Base-by-base conservation (phyloP, 2,888 invertebrate genomes). In the Xylophagus ater region DNA sequence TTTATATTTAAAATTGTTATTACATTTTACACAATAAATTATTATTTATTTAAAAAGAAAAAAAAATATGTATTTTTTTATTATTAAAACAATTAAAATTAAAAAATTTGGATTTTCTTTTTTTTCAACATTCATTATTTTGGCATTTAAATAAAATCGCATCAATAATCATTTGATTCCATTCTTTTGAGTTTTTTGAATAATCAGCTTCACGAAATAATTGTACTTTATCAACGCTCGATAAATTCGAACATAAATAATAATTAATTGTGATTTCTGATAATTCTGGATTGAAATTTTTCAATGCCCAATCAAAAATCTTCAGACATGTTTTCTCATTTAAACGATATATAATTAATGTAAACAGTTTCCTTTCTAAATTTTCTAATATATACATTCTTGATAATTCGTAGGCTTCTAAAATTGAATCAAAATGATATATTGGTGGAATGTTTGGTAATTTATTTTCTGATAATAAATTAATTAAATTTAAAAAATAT, bases 371-470 rank as follows among this genome's bases (percentile, higher is more conserved):
- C 15, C 43, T 42, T 46, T 65, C 66, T 52, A 65, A 48, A 3
- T 54, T 52, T 14, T 56, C 55, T 45, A 65, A 56, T 9, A 65
- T 62, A 37, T 65, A 65, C 17, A 63, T 57, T 13, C 61, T 57
- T 6, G 62, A 55, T 52, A 65, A 55, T 44, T 65, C 65, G 37
- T 59, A 65, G 10, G 65, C 60, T 42, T 65, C 63, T 34, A 65
- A 38, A 13, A 60, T 42, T 2, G 59, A 57, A 19, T 49, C 41
- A 44, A 62, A 62, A 43, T 59, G 50, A 18, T 55, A 49, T 15
- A 46, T 25, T 14, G 51, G 51, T n/a, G 59, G 58, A 46, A 54
- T 51, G 34, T 51, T 52, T 19, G 49, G 50, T 21, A 42, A 34
- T 28, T 50, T 47, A 4, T 49, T 21, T 10, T 52, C 45, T 4